Evolutionary conservation across 1,140 invertebrate species (phyloP).

Genomic region (Parasteatoda tepidariorum): DNA sequence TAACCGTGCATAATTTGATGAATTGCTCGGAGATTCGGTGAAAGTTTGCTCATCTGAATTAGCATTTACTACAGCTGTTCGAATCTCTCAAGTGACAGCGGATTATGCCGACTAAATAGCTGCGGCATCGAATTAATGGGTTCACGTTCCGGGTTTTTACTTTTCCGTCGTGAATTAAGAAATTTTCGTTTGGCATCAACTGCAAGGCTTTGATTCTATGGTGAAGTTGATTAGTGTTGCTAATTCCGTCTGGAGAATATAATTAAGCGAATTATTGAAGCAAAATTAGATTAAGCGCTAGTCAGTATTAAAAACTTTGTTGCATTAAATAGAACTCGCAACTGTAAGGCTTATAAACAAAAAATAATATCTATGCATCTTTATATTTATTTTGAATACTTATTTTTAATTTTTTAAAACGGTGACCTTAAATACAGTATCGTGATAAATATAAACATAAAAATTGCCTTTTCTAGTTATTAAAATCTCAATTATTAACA

Average conservation of each 20-base stretch:
- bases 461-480: no score
- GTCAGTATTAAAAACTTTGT: not conserved
- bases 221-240: not conserved
- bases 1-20: conserved; percentile 59
- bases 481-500: no score
- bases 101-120: conserved; percentile 47
- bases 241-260: not conserved
- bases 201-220: not conserved
- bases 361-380: no score
- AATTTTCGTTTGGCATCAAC: not conserved
- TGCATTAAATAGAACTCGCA: not conserved
- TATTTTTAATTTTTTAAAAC: no score
- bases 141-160: not conserved
- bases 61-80: conserved; percentile 56
- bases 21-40: conserved; percentile 53
- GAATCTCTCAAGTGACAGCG: conserved; percentile 31
- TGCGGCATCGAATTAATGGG: conserved; percentile 42
- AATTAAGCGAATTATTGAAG: not conserved
- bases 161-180: not conserved
- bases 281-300: not conserved
- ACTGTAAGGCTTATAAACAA: no score
- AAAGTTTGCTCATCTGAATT: conserved; percentile 40
- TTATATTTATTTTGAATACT: no score
- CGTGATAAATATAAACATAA: no score
- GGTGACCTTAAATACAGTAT: no score